Percentiles rank a stretch among this genome's conserved stretches.
Evolutionary conservation across 92 coral and sea anemone genomes (phyloP).

Genomic region (Epizoanthus ramosus): DNA sequence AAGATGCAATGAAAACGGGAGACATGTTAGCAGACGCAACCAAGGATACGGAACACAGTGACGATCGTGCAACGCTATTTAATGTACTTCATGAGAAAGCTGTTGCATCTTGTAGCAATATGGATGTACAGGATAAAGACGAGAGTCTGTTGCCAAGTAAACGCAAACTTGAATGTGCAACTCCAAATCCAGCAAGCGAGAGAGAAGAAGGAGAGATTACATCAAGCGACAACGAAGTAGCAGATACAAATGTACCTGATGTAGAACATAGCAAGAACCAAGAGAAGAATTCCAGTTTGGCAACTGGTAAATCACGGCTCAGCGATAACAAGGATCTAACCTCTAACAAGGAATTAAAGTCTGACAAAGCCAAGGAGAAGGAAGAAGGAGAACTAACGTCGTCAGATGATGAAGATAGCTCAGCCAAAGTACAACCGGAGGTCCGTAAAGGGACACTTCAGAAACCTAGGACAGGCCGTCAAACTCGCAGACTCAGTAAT

Average conservation of each 20-base stretch:
- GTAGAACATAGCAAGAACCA: not conserved
- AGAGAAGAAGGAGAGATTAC: slow-evolving; percentile 87
- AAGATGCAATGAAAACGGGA: not conserved
- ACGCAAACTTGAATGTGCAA: slow-evolving; percentile 12
- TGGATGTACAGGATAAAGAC: not conserved
- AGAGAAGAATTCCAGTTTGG: not conserved
- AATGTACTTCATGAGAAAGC: not conserved
- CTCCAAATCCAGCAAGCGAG: slow-evolving; percentile 39
- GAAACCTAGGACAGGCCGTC: not conserved
- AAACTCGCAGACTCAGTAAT: not conserved
- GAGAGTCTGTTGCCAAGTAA: slow-evolving; percentile 7
- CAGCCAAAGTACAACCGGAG: not conserved
- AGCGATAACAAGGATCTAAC: not conserved
- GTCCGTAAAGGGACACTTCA: not conserved
- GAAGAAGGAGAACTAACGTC: slow-evolving; percentile 65
- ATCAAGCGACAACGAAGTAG: slow-evolving; percentile 67
- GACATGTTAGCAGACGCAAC: not conserved
- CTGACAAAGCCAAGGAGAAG: slow-evolving; percentile 26
- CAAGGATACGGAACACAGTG: not conserved
- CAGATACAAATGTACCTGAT: not conserved
- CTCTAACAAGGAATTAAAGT: slow-evolving; percentile 2
- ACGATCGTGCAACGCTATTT: not conserved
- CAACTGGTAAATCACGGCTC: not conserved
- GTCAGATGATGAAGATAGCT: slow-evolving; percentile 49
- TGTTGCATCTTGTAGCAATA: not conserved